Evolutionary conservation across 35 echinoderm and acorn worm genomes (phyloP), one percentile per base, ranked within the genome.

Genomic region (Lytechinus variegatus): DNA sequence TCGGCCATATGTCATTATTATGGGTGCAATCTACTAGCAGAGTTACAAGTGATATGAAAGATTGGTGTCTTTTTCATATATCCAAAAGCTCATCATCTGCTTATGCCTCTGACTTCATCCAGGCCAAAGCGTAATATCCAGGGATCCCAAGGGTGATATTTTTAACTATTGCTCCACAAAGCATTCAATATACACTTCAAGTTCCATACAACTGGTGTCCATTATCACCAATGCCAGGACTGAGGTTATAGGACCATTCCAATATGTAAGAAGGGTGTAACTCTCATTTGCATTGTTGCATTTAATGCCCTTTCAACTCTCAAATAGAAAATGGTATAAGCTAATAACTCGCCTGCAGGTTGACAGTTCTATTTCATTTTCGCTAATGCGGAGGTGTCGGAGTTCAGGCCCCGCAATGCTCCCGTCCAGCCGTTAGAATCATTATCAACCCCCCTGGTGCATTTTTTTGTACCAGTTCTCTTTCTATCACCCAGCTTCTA

Each of bases 321-420:
- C 56, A 56, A 56, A 8, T 8, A 56, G 8, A 8, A n/a, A 79
- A 24, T 79, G 66, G 19, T 79, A 24, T 79, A 79, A 79, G 24
- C 66, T 71, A 71, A 71, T 21, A 71, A 71, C 13, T 79, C 66
- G 4, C 66, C 66, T 79, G 66, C 66, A 79, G 66, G 16, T 16
- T 79, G 66, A 79, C 66, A 79, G 66, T 79, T 79, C 66, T 79
- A 79, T 79, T 79, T 79, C 66, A 79, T 79, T 79, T 79, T 79
- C 66, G 12, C 19, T 79, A 79, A 79, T 79, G 19, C 66, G 24
- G 66, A 79, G 66, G 66, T 79, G 66, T 79, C 66, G 16, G 66
- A 79, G 66, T 79, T 79, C 66, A 79, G 66, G 66, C 21, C 16
- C 66, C 16, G 66, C 56, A 79, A 24, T 24, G 66, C 66, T n/a